Evolutionary conservation across 2,797 vertebrate genomes (phyloP), one percentile per base, ranked within the genome.

Genomic region (Leuciscus waleckii): DNA sequence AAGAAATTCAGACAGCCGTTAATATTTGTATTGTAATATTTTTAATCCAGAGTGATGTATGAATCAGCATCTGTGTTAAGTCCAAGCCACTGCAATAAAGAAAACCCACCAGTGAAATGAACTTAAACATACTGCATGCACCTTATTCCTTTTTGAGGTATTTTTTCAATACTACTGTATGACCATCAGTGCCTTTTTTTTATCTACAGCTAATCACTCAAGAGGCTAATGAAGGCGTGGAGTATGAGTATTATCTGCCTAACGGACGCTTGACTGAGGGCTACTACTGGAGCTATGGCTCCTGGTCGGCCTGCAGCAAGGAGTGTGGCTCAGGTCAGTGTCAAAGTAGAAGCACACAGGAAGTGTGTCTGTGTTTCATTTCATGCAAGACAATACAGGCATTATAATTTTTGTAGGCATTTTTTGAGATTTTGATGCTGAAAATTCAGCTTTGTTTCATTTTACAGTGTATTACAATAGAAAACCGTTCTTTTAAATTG

Each of bases 261-360:
- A 87, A 91, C 11, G 90, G 90, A n/a, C 91, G 88, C 32, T 94
- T 95, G 23, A 67, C 81, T 7, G 86, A 93, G 0, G 95, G 95
- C 19, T 97, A 97, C 93, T 95, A 95, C 91, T 99, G 98, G 98
- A 97, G 97, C 86, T 96, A 94, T 0, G 90, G 97, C 7, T 99
- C 98, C 0, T 99, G 98, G 98, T 95, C 96, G 0, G 85, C 96
- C 87, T 99, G 98, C 94, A 99, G 96, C 81, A 94, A 89, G 0
- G 96, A 96, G 56, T 99, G 98, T 68, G 97, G 97, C 21, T 96
- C 96, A 96, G 98, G 98, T 99, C 90, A 92, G 95, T 77, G 35
- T 26, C 14, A 3, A 29, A 63, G 19, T 8, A 54, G 7, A 54
- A 54, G 46, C 4, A 51, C 49, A 51, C 16, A 17, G 56, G 9